Conservation (phyloP, 2,797 vertebrate species). For the Nannoperca obscura region DNA sequence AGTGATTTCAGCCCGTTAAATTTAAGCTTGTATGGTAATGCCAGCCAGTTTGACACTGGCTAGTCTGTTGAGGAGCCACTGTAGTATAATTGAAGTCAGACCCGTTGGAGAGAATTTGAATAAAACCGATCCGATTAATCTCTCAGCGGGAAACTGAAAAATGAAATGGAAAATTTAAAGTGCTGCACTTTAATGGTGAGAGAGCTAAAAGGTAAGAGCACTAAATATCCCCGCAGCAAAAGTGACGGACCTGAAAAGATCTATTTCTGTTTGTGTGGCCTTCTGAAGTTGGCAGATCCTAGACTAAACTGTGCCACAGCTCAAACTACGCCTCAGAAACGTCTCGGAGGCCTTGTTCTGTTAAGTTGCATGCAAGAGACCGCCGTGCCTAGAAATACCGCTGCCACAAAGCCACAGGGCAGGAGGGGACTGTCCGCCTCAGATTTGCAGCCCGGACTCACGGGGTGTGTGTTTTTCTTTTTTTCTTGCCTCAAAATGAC, state of each 20-base stretch:
- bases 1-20: conserved; percentile 55
- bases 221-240: conserved; percentile 30
- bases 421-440: conserved; percentile 73
- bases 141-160: conserved; percentile 37
- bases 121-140: conserved; percentile 38
- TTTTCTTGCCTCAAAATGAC: conserved; percentile 72
- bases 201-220: conserved; percentile 42
- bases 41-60: conserved; percentile 39
- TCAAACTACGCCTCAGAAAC: conserved; percentile 67
- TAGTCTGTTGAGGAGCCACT: conserved; percentile 33
- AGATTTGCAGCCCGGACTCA: conserved; percentile 71
- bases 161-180: conserved; percentile 50
- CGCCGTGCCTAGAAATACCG: conserved; percentile 76
- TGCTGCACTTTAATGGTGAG: conserved; percentile 24
- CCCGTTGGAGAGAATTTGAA: conserved; percentile 19
- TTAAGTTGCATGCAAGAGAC: conserved; percentile 65
- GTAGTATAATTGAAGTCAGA: conserved; percentile 38
- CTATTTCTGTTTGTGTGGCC: conserved; percentile 77
- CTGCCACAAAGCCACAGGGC: conserved; percentile 77
- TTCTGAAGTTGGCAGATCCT: conserved; percentile 55
- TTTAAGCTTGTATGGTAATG: conserved; percentile 26
- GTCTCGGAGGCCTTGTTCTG: conserved; percentile 62
- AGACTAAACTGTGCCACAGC: conserved; percentile 76
- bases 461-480: conserved; percentile 53
- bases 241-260: conserved; percentile 50